Evolutionary conservation across 1,140 invertebrate genomes (phyloP), one percentile per base, ranked within the genome.

Genomic region (Ooceraea biroi): DNA sequence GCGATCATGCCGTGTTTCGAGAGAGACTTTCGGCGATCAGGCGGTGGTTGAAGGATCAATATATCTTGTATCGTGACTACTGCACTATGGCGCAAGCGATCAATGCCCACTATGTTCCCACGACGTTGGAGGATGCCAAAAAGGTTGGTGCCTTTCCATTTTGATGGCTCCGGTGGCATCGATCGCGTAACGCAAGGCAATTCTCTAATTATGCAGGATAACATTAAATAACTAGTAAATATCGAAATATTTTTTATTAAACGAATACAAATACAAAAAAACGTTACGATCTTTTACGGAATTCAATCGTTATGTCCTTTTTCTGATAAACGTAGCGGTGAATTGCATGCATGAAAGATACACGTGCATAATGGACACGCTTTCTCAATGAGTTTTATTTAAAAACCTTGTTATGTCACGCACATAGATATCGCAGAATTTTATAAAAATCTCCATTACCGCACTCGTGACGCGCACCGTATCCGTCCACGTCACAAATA

Each of bases 1-100:
- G 50, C 12, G 76, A 89, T 60, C 76, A 41, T 63, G 55, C 41
- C 63, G 36, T 44, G 69, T 14, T 86, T 86, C 86, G 85, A 25
- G 84, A 90, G 41, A 90, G 86, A 76, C 60, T 94, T 22, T 50
- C 80, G 19, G 82, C 89, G 55, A 92, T 93, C 69, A 92, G 82
- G 14, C 90, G 89, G 11, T 92, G 91, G 90, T 27, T 93, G 17
- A 93, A 93, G 84, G 90, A 88, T 60, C 93, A 93, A 73, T 92
- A 93, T 55, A 77, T 90, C 11, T 68, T 92, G 12, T 94, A 94
- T 55, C 90, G 88, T n/a, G 90, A 90, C 14, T 90, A 91, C 27
- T 86, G 90, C 80, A 76, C 73, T 52, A 52, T 93, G 60, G 92
- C 91, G 30, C 85, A 83, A 30, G 87, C 90, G 63, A 84, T 93